Base-by-base conservation (phyloP, 2,797 vertebrate genomes). In the Gila robusta region DNA sequence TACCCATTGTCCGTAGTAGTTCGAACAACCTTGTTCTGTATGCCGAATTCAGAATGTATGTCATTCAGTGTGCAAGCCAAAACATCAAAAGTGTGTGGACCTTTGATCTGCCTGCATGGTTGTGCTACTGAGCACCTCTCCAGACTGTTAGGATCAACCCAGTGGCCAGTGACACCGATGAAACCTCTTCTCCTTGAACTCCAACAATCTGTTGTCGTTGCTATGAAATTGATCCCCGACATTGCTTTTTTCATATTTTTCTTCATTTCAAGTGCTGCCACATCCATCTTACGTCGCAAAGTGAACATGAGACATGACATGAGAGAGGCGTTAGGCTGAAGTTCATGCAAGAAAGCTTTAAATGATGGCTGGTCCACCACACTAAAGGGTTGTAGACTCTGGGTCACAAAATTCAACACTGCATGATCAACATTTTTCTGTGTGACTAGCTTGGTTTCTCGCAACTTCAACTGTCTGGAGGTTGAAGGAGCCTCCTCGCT, bases 151-250 rank as follows among this genome's bases (percentile, higher is more conserved):
- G 82, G 85, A 37, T 85, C 44, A 76, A 89, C 73, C 37, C 12
- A 39, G 21, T 89, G 69, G 66, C 21, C 23, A 37, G 21, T 89
- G 69, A 79, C 85, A 74, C 84, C 67, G 67, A 88, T 88, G 66
- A 88, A 86, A 83, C 87, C 23, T 10, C 37, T 47, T 79, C 62
- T 67, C 28, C 79, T 67, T 81, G 35, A 82, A 69, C 67, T 87
- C 70, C 74, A 89, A 84, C 85, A 89, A 78, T 88, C 87, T 87
- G 80, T 83, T 39, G 84, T 86, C 2, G 80, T 88, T 52, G 79
- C 70, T 21, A 78, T 70, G 82, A 74, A 76, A 69, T 84, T 59
- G 39, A 54, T 79, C n/a, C 76, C 83, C 1, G 16, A 19, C 28
- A 67, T 66, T 66, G 62, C 26, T 32, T 32, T 66, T 66, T 66